Evolutionary conservation across 2,888 invertebrate species (phyloP).

Genomic region (Nemurella pictetii): DNA sequence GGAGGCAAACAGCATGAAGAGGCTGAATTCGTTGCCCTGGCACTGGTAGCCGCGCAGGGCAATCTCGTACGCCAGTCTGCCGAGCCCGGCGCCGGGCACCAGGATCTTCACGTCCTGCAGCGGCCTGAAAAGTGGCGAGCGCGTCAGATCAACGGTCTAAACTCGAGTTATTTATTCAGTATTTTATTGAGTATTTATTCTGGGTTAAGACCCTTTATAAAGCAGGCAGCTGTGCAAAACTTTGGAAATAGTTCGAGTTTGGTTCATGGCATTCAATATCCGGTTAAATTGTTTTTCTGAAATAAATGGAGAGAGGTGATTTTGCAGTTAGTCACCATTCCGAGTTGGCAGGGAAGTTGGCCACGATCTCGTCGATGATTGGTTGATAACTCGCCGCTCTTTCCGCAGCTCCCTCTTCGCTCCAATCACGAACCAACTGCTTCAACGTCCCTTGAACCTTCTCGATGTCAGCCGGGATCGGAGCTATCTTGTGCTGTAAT

Average conservation of each 20-base stretch:
- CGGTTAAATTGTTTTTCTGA: neutral
- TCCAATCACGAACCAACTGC: conserved; percentile 98
- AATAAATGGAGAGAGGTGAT: neutral
- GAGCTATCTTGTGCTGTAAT: no score
- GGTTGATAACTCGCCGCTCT: conserved; percentile 86
- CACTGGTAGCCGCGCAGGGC: conserved; percentile 87
- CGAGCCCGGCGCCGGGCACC: conserved; percentile 96
- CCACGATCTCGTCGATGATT: conserved; percentile 80
- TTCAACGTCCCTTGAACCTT: conserved; percentile 93
- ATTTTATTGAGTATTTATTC: no score
- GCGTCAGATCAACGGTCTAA: no score
- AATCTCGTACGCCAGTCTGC: conserved; percentile 91
- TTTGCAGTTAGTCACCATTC: conserved; percentile 8
- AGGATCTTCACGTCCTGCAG: conserved; percentile 68
- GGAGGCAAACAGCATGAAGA: conserved; percentile 96
- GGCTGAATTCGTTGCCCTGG: conserved; percentile 97
- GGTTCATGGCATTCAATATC: neutral
- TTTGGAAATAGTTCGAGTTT: no score
- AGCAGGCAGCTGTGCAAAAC: no score
- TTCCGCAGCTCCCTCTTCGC: conserved; percentile 78
- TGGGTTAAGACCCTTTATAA: no score
- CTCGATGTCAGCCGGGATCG: conserved; percentile 58
- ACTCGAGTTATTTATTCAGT: no score
- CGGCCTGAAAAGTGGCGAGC: conserved; percentile 50
- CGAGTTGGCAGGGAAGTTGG: conserved; percentile 66